Conservation (phyloP, 1,140 invertebrate genomes). For the Lordiphosa collinella region DNA sequence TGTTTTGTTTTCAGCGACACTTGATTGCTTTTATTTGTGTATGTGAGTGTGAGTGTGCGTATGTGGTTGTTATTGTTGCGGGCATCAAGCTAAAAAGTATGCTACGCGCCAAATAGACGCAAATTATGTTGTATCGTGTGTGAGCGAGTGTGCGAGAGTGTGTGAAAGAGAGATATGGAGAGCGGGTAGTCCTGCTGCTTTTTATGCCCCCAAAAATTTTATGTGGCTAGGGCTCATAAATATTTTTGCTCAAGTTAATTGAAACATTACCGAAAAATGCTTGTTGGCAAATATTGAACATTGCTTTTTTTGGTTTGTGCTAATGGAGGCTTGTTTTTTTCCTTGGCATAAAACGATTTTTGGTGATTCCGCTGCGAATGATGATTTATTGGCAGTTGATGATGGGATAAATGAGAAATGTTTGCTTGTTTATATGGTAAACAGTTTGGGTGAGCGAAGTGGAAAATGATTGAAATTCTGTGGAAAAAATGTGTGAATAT, state of each 20-base stretch:
- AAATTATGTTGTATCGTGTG: constrained; percentile 60
- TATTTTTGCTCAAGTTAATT: constrained; percentile 75
- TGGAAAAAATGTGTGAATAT: too few relatives aligned
- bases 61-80: constrained; percentile 12
- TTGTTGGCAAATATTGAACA: constrained; percentile 69
- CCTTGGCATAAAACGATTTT: constrained; percentile 42
- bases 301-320: constrained; percentile 25
- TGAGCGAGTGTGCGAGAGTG: background rate
- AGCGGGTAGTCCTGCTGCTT: constrained; percentile 25
- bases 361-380: constrained; percentile 7
- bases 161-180: background rate
- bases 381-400: constrained; percentile 80
- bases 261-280: constrained; percentile 74
- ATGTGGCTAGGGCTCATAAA: constrained; percentile 52
- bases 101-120: constrained; percentile 58
- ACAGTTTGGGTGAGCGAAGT: constrained; percentile 24
- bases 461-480: constrained; percentile 12
- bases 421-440: constrained; percentile 37
- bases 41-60: constrained; percentile 16
- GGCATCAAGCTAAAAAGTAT: constrained; percentile 45
- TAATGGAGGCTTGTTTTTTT: constrained; percentile 27
- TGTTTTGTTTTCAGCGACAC: constrained; percentile 65
- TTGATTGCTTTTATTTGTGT: constrained; percentile 55
- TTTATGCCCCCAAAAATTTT: constrained; percentile 63
- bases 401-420: constrained; percentile 44